Conservation (phyloP, 2,113 vertebrate genomes). For the Nothobranchius kuhntae region DNA sequence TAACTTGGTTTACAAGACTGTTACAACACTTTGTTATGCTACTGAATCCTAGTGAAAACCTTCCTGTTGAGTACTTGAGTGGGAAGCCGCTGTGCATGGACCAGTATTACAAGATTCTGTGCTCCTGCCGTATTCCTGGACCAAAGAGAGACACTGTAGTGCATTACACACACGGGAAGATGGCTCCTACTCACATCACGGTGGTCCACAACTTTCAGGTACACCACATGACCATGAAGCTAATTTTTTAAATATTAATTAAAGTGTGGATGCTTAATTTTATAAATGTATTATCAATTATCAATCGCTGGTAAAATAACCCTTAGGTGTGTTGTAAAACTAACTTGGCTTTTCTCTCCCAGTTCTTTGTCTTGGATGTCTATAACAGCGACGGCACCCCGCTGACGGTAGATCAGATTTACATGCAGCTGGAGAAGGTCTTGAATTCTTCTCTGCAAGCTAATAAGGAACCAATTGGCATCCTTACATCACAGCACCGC, state of each 20-base stretch:
- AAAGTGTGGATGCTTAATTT: background rate
- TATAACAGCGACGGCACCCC: conserved; percentile 90
- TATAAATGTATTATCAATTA: background rate
- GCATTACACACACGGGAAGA: conserved; percentile 83
- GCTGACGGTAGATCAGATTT: conserved; percentile 90
- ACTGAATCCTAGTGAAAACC: conserved; percentile 81
- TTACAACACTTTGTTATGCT: background rate
- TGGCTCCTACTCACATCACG: conserved; percentile 85
- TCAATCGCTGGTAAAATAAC: background rate
- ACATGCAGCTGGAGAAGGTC: conserved; percentile 95
- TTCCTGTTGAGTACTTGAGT: conserved; percentile 88
- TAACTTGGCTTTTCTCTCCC: background rate
- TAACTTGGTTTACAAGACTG: background rate
- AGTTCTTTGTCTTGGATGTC: conserved; percentile 96
- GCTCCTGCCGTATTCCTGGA: conserved; percentile 92
- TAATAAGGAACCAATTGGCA: conserved; percentile 96
- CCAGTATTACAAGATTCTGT: conserved; percentile 97
- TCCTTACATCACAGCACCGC: conserved; percentile 94
- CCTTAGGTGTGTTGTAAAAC: background rate
- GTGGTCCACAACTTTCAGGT: conserved; percentile 99
- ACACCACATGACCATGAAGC: conserved; percentile 15
- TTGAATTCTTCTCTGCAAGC: conserved; percentile 97
- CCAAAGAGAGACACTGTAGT: conserved; percentile 89
- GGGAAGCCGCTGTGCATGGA: conserved; percentile 95
- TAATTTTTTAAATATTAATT: background rate